These are phyloP conservation scores for Penaeus indicus DNA, from an alignment of 1,140 invertebrate genomes.

Conservation along the genomic window DNA sequence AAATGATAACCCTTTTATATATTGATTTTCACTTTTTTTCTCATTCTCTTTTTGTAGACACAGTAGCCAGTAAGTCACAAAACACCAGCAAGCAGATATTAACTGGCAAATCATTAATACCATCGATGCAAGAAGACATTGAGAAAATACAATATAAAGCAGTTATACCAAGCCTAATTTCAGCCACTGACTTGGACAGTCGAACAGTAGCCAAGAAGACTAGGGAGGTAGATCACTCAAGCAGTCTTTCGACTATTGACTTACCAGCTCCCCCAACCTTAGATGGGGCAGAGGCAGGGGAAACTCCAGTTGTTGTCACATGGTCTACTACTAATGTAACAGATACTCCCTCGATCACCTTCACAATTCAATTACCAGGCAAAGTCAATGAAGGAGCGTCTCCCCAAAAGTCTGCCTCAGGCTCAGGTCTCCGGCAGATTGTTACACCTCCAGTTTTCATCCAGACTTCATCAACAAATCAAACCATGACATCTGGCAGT, in stretches of 20 bases:
- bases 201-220: neutral
- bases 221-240: neutral
- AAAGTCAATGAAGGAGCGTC: neutral
- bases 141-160: too few species aligned
- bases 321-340: constrained; percentile 32
- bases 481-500: too few species aligned
- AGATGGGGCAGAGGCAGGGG: neutral
- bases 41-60: too few species aligned
- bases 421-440: neutral
- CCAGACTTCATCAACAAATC: neutral
- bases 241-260: too few species aligned
- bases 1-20: neutral
- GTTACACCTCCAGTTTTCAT: constrained; percentile 33
- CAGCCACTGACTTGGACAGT: too few species aligned
- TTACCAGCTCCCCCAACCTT: neutral
- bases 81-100: too few species aligned
- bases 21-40: too few species aligned
- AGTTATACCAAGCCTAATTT: too few species aligned
- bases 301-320: constrained; percentile 38
- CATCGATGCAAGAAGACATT: too few species aligned
- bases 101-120: too few species aligned
- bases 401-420: neutral
- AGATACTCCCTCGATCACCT: constrained; percentile 36
- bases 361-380: constrained; percentile 30
- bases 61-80: too few species aligned